These are phyloP conservation scores for Hirundichthys speculiger DNA, from an alignment of 2,113 vertebrate species.

Conservation along the genomic window DNA sequence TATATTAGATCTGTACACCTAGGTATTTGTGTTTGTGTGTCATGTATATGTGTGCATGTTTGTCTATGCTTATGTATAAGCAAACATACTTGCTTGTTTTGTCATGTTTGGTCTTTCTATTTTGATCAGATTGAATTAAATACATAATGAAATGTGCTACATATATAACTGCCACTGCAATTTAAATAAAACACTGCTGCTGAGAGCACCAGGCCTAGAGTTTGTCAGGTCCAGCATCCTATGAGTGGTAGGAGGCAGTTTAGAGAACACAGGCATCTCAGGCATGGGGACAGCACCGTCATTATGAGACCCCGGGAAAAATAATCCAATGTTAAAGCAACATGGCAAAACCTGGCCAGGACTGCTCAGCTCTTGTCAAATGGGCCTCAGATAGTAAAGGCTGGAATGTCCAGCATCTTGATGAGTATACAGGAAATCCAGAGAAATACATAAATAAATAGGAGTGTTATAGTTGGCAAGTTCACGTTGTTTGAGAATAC, in stretches of 20 bases:
- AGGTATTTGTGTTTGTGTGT: neutral
- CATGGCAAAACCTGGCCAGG: constrained; percentile 35
- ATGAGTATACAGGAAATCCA: constrained; percentile 81
- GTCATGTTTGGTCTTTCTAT: neutral
- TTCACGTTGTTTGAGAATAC: constrained; percentile 79
- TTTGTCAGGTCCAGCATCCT: constrained; percentile 44
- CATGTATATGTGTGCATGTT: neutral
- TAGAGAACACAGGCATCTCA: constrained; percentile 62
- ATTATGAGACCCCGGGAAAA: constrained; percentile 72
- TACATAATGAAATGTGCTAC: neutral
- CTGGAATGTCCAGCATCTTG: constrained; percentile 65
- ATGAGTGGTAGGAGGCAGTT: constrained; percentile 26
- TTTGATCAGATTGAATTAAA: neutral
- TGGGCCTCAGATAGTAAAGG: constrained; percentile 64
- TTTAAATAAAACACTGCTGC: constrained; percentile 35
- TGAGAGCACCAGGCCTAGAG: constrained; percentile 16
- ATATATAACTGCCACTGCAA: neutral
- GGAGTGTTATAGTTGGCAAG: constrained; percentile 80
- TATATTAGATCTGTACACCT: too few species aligned
- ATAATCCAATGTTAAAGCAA: constrained; percentile 69
- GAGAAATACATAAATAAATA: constrained; percentile 83
- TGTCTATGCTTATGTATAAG: neutral
- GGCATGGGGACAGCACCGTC: constrained; percentile 70
- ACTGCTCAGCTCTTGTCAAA: constrained; percentile 61
- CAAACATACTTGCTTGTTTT: neutral